These are phyloP conservation scores for Mystacides longicornis DNA, from an alignment of 2,888 invertebrate species.

Conservation along the genomic window DNA sequence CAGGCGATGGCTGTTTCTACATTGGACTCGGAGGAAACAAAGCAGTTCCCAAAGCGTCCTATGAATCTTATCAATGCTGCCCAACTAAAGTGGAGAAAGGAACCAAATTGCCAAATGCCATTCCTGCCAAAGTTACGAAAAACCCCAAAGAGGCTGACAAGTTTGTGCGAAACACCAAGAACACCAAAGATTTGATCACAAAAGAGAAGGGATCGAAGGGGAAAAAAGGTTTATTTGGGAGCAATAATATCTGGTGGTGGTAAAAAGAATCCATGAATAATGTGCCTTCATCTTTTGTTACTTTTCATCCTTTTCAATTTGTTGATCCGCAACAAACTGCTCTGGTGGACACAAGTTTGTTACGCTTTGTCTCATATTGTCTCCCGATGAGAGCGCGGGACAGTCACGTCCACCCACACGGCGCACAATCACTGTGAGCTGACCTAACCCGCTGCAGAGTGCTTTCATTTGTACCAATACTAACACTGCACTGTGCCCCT, in stretches of 20 bases:
- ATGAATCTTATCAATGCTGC: slow-evolving; percentile 90
- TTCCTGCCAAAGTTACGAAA: slow-evolving; percentile 46
- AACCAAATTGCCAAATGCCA: slow-evolving; percentile 74
- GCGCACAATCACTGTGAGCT: not conserved
- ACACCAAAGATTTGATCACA: slow-evolving; percentile 43
- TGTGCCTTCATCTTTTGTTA: not conserved
- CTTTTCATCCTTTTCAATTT: not conserved
- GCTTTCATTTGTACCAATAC: slow-evolving; percentile 8
- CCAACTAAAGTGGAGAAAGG: slow-evolving; percentile 74
- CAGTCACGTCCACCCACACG: not conserved
- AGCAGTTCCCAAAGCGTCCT: slow-evolving; percentile 67
- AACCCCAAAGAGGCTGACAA: slow-evolving; percentile 31
- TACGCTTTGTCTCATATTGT: slow-evolving; percentile 7
- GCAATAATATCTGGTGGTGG: slow-evolving; percentile 81
- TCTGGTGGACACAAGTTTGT: slow-evolving; percentile 23
- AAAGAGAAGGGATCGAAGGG: slow-evolving; percentile 56
- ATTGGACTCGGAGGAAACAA: slow-evolving; percentile 87
- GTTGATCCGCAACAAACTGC: slow-evolving; percentile 1
- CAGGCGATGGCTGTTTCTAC: slow-evolving; percentile 97
- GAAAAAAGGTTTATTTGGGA: slow-evolving; percentile 78
- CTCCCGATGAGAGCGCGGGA: not conserved
- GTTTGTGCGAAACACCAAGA: slow-evolving; percentile 37
- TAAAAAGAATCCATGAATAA: slow-evolving; percentile 36
- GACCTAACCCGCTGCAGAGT: not conserved
- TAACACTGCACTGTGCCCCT: slow-evolving; percentile 23